phyloP scores from a whole-genome alignment of 2,113 vertebrate species.

The Bothrops jararaca region DNA sequence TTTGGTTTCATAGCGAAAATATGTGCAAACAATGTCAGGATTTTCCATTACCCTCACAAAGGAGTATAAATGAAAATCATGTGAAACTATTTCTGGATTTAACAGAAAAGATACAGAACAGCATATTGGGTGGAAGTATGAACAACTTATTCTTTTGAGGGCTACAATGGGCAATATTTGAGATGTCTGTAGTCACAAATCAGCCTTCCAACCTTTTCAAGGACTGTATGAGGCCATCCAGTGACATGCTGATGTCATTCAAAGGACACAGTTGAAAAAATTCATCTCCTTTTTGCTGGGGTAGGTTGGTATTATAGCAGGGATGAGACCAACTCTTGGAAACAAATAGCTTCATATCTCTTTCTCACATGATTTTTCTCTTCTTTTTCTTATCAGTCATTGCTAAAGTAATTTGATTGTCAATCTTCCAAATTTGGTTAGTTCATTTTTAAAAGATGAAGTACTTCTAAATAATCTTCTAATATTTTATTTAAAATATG shows the following conservation, averaged over 20 bases:
- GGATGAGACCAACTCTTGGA: neutral
- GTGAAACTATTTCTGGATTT: neutral
- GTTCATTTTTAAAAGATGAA: neutral
- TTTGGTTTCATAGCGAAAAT: neutral
- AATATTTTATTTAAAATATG: neutral
- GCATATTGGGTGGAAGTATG: neutral
- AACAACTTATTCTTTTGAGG: neutral
- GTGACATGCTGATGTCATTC: neutral
- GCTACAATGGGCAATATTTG: neutral
- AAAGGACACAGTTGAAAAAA: neutral
- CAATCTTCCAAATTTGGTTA: neutral
- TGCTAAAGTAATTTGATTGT: neutral
- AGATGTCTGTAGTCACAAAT: neutral
- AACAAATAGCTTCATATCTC: neutral
- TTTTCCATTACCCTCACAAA: neutral
- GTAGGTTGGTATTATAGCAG: neutral
- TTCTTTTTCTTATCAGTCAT: neutral
- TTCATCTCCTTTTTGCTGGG: neutral
- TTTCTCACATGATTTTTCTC: neutral
- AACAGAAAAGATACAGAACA: neutral
- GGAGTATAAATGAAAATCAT: neutral
- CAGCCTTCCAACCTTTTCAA: neutral
- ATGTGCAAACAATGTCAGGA: neutral
- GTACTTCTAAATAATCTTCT: neutral
- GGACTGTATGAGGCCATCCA: neutral